A percentile compares a stretch with the other conserved stretches of the same genome.
Conservation (phyloP, 2,113 vertebrate species). For the Siniperca knerii region DNA sequence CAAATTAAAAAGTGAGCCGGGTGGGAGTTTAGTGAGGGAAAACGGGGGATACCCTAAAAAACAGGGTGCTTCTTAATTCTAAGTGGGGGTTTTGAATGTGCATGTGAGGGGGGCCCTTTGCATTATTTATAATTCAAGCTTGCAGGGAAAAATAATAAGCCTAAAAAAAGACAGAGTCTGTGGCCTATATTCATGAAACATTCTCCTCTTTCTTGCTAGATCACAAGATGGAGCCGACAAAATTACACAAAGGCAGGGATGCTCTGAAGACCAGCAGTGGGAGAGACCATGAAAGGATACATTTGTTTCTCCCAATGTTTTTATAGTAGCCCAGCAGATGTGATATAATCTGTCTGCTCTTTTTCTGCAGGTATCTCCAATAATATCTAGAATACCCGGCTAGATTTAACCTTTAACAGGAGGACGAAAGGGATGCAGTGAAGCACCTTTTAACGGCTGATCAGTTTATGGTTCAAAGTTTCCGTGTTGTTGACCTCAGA, state of each 20-base stretch:
- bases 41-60: constrained; percentile 37
- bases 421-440: constrained; percentile 25
- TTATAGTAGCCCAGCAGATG: constrained; percentile 14
- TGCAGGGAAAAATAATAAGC: constrained; percentile 65
- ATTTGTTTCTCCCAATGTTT: constrained; percentile 21
- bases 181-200: constrained; percentile 77
- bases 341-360: constrained; percentile 3
- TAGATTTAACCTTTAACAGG: constrained; percentile 21
- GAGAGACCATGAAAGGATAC: constrained; percentile 11
- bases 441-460: constrained; percentile 30
- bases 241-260: constrained; percentile 54
- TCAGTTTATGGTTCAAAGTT: constrained; percentile 35
- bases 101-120: constrained; percentile 53
- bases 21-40: constrained; percentile 44
- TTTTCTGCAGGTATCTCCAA: constrained; percentile 27
- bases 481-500: constrained; percentile 40
- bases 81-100: constrained; percentile 46
- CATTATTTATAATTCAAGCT: constrained; percentile 80
- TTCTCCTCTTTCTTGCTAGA: constrained; percentile 27
- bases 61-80: constrained; percentile 34
- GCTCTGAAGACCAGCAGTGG: constrained; percentile 21
- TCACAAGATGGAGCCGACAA: constrained; percentile 51
- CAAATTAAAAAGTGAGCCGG: constrained; percentile 70
- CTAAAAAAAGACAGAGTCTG: constrained; percentile 52
- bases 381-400: not conserved